Percentiles rank a stretch among this genome's conserved stretches.
Evolutionary conservation across 2,888 invertebrate species (phyloP).

Genomic region (Trypoxylon attenuatum): DNA sequence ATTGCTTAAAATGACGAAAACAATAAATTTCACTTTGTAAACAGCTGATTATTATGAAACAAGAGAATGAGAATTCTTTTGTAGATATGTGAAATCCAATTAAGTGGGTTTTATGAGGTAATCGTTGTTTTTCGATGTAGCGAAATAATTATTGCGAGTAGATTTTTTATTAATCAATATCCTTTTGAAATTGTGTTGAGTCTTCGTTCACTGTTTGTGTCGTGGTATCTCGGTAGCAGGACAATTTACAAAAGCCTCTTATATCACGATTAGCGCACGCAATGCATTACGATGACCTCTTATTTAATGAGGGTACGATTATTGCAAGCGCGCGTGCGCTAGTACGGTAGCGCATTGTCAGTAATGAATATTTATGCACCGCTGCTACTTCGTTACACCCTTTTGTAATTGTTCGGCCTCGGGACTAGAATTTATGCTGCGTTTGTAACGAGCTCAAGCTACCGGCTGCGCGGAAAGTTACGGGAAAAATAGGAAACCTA

Average conservation of each 20-base stretch:
- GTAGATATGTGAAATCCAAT: too few species aligned
- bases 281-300: neutral
- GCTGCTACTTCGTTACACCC: neutral
- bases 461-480: too few species aligned
- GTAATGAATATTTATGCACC: slow-evolving; percentile 1
- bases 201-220: neutral
- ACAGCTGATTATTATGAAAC: too few species aligned
- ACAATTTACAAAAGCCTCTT: neutral
- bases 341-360: neutral
- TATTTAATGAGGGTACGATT: neutral
- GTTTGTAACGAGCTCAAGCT: neutral
- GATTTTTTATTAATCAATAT: neutral
- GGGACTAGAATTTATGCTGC: neutral
- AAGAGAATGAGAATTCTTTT: too few species aligned
- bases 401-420: neutral
- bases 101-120: too few species aligned
- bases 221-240: neutral
- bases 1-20: too few species aligned
- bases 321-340: neutral
- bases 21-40: too few species aligned
- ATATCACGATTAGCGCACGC: neutral
- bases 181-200: neutral
- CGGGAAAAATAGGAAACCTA: too few species aligned
- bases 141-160: too few species aligned
- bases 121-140: neutral